Base-by-base conservation (phyloP, 1,140 invertebrate genomes). In the Phortica variegata region DNA sequence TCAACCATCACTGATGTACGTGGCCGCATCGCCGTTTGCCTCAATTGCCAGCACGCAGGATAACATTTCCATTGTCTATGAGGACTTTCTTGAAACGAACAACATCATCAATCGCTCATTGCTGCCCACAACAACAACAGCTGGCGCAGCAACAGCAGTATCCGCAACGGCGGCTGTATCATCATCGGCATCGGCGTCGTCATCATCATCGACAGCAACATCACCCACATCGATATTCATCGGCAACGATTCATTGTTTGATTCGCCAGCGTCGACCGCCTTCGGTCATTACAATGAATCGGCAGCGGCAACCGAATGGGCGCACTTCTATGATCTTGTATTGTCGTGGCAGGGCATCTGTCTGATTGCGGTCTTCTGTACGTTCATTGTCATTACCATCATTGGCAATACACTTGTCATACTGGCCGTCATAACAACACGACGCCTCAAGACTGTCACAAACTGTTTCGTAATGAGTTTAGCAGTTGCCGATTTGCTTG, bases 401-500 rank as follows among this genome's bases (percentile, higher is more conserved):
- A 80, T 91, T 34, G 93, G 93, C 38, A 97, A 97, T 76, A 87
- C 90, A 1, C 80, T 97, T 49, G 93, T 96, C 13, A 95, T 97
- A 43, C 81, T 90, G 2, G 90, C 93, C 2, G 92, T 97, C 10
- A 82, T 91, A 57, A 95, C 88, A n/a, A 95, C 93, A 32, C 84
- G 90, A 51, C 84, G 93, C 42, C 79, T 97, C 29, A 83, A 92
- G 45, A 94, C 91, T 15, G 92, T 96, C 18, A 95, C 94, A 47
- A 97, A 97, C 78, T 95, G 92, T 78, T 95, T 96, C 76, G 88
- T 97, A 20, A 94, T 93, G 51, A 95, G 91, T 32, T 77, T 96
- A 60, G 93, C 94, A 0, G 86, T 90, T 1, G 91, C 93, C 36
- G 94, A 97, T 81, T 84, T 93, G 65, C 79, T 93, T 42, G 93